Conservation (phyloP, 2,113 vertebrate species). For the Dipodomys merriami region DNA sequence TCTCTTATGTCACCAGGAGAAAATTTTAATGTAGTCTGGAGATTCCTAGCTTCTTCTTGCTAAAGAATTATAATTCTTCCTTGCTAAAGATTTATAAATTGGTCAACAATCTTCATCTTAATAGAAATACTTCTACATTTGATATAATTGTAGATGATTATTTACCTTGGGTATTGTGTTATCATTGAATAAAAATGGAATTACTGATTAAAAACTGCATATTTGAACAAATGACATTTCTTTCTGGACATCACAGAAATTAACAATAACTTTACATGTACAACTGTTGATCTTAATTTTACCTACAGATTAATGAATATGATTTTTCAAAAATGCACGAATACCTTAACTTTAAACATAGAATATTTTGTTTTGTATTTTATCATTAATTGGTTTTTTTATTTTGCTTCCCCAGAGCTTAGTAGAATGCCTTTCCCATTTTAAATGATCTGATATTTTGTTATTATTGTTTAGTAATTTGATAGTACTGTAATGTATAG, state of each 20-base stretch:
- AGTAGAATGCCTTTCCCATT: not conserved
- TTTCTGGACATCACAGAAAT: not conserved
- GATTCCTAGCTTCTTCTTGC: conserved; percentile 9
- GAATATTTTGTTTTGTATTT: not conserved
- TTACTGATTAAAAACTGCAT: not conserved
- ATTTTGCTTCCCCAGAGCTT: not conserved
- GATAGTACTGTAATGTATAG: not conserved
- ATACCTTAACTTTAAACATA: not conserved
- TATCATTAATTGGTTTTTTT: not conserved
- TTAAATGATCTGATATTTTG: not conserved
- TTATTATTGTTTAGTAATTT: not conserved
- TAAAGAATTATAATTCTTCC: conserved; percentile 5
- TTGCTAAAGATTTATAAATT: not conserved
- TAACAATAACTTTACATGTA: not conserved
- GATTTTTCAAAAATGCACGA: not conserved
- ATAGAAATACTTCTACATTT: conserved; percentile 11
- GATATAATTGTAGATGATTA: not conserved
- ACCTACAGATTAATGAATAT: not conserved
- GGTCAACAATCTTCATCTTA: not conserved
- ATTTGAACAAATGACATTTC: not conserved
- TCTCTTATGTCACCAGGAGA: not conserved
- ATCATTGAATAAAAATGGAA: conserved; percentile 21
- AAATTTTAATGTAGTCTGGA: not conserved
- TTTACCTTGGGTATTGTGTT: not conserved
- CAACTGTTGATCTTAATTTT: not conserved